Evolutionary conservation across 2,113 vertebrate genomes (phyloP).

Genomic region (Perca schrenkii): DNA sequence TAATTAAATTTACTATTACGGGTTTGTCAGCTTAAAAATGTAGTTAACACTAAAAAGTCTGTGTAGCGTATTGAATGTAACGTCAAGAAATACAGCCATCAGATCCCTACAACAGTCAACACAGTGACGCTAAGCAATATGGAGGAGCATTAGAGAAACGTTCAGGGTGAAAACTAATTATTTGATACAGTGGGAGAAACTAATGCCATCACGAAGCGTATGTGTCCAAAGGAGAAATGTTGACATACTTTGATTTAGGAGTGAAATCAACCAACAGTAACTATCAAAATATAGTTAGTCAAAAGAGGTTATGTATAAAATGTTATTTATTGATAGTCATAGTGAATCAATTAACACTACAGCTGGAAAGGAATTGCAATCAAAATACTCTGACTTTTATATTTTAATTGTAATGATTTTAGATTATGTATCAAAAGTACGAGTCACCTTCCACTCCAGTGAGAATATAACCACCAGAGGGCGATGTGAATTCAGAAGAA

Average conservation of each 20-base stretch:
- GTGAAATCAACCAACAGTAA: not conserved
- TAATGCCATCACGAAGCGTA: not conserved
- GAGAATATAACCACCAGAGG: constrained; percentile 1
- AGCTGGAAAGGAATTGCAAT: constrained; percentile 12
- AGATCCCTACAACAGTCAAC: constrained; percentile 8
- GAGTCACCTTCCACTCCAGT: constrained; percentile 1
- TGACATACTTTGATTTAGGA: not conserved
- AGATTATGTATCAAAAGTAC: constrained; percentile 21
- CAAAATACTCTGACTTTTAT: constrained; percentile 6
- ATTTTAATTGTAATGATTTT: not conserved
- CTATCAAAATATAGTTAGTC: constrained; percentile 19
- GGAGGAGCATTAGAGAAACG: not conserved
- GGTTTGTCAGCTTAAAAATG: constrained; percentile 20
- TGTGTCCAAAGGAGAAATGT: not conserved
- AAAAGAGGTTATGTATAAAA: constrained; percentile 11
- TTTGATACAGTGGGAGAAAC: not conserved
- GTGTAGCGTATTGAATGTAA: not conserved
- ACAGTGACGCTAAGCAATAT: not conserved
- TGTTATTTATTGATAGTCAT: not conserved
- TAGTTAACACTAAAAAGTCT: constrained; percentile 14
- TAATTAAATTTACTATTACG: constrained; percentile 21
- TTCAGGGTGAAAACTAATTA: not conserved
- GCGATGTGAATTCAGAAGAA: not conserved
- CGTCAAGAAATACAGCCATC: constrained; percentile 28
- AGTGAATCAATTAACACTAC: not conserved